phyloP scores from a whole-genome alignment of 2,797 vertebrate species.

The Sebastes minor region DNA sequence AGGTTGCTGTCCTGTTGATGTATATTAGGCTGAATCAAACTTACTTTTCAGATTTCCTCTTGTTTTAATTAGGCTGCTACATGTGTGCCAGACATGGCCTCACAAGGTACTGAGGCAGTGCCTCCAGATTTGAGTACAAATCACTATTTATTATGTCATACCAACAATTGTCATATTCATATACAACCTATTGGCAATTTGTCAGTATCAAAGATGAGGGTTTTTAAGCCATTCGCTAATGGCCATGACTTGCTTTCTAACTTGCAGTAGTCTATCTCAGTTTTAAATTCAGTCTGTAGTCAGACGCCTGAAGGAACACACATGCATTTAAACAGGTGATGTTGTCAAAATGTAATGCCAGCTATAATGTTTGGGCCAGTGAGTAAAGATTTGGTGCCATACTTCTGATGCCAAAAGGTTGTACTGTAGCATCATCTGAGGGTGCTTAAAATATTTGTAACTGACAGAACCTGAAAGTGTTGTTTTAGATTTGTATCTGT shows the following conservation, averaged over 20 bases:
- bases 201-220: neutral
- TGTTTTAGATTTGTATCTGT: neutral
- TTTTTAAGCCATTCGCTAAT: neutral
- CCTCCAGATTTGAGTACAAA: neutral
- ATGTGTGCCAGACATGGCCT: neutral
- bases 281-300: neutral
- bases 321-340: neutral
- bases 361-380: neutral
- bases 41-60: neutral
- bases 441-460: neutral
- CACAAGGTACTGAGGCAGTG: neutral
- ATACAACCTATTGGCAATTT: neutral
- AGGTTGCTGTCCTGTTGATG: neutral
- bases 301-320: neutral
- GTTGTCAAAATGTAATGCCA: neutral
- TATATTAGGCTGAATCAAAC: neutral
- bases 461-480: neutral
- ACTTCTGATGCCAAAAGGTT: neutral
- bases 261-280: neutral
- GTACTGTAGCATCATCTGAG: neutral
- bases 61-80: neutral
- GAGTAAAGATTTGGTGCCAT: neutral
- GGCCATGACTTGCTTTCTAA: neutral
- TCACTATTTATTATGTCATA: neutral
- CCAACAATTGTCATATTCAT: neutral